Evolutionary conservation across 1,140 invertebrate genomes (phyloP).

Genomic region (Gryon sp.): DNA sequence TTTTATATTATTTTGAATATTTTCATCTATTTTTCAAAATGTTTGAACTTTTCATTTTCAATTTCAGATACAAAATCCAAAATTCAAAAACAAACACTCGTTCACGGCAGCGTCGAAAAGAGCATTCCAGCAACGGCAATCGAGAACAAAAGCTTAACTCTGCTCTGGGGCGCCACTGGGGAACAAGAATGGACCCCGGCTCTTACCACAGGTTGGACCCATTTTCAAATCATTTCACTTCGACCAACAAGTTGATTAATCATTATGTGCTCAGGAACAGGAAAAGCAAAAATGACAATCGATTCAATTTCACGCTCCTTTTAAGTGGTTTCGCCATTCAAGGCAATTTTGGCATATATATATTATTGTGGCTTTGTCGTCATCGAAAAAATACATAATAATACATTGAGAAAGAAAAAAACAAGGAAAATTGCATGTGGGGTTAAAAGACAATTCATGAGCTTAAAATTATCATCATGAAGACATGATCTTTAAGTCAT

Average conservation of each 20-base stretch:
- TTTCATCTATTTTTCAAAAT: conserved; percentile 15
- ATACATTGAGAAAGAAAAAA: no score
- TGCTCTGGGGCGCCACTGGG: conserved; percentile 93
- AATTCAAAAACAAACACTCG: conserved; percentile 62
- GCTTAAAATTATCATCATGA: no score
- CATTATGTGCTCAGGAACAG: conserved; percentile 48
- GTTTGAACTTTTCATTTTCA: background rate
- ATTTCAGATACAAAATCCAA: conserved; percentile 70
- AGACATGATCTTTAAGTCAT: no score
- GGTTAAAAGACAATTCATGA: no score
- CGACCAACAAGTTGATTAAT: no score
- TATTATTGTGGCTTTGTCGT: no score
- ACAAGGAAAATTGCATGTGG: no score
- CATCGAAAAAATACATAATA: no score
- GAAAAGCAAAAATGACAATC: conserved; percentile 22
- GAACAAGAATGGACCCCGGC: conserved; percentile 98
- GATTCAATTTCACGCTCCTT: conserved; percentile 8
- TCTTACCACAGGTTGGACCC: conserved; percentile 88
- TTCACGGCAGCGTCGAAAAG: conserved; percentile 68
- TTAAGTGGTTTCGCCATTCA: conserved; percentile 10
- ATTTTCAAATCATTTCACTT: background rate
- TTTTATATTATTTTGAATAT: background rate
- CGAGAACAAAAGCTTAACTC: conserved; percentile 83
- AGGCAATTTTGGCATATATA: background rate
- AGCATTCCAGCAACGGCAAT: conserved; percentile 53